Evolutionary conservation across 1,140 invertebrate species (phyloP).

Genomic region (Drosophila saltans): DNA sequence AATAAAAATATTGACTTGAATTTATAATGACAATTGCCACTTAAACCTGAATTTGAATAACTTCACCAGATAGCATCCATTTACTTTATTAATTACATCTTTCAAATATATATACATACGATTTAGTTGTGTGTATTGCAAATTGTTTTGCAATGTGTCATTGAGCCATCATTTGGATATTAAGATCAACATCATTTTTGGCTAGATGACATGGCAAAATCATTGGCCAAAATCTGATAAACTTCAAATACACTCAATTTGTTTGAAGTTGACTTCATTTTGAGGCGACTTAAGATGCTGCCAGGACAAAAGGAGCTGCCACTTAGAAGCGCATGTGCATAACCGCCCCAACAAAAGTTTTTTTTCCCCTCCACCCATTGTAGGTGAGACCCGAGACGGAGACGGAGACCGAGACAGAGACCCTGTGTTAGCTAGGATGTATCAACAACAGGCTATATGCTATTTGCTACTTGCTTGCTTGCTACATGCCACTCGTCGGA

Average conservation of each 20-base stretch:
- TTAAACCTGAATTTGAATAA: conserved; percentile 1
- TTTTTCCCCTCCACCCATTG: conserved; percentile 34
- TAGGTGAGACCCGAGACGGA: conserved; percentile 46
- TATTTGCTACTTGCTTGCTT: not conserved
- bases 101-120: not conserved
- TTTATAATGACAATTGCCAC: conserved; percentile 44
- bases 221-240: conserved; percentile 48
- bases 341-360: conserved; percentile 42
- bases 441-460: not conserved
- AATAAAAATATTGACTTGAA: conserved; percentile 42
- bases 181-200: not conserved
- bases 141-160: conserved; percentile 25
- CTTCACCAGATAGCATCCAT: not conserved
- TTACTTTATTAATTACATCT: not conserved
- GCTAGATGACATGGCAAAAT: not conserved
- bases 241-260: conserved; percentile 63
- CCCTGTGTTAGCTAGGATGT: conserved; percentile 29
- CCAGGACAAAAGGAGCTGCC: conserved; percentile 14
- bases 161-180: conserved; percentile 18
- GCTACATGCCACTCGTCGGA: conserved; percentile 36
- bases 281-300: conserved; percentile 17
- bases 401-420: conserved; percentile 34
- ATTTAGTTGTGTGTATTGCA: not conserved
- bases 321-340: conserved; percentile 71
- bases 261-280: conserved; percentile 50